Conservation (phyloP, 1,140 invertebrate genomes). For the Drosophila cardini region DNA sequence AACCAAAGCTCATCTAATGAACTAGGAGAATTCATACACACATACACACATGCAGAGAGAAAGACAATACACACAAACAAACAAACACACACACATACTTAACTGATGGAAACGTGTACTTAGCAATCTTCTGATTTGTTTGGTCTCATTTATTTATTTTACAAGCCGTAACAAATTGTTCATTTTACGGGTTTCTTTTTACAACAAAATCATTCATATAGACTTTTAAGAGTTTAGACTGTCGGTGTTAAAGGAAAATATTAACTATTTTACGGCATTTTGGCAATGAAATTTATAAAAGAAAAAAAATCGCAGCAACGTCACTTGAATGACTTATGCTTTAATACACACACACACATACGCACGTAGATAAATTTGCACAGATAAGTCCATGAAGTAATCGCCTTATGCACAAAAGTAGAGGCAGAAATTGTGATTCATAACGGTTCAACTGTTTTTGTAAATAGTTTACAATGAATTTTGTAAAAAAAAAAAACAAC, state of each 20-base stretch:
- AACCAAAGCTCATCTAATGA: conserved; percentile 41
- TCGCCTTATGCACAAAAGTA: conserved; percentile 18
- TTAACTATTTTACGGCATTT: conserved; percentile 11
- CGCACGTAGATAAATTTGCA: conserved; percentile 4
- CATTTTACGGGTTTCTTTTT: neutral
- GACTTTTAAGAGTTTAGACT: conserved; percentile 20
- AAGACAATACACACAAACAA: conserved; percentile 10
- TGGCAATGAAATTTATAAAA: conserved; percentile 20
- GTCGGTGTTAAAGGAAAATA: conserved; percentile 31
- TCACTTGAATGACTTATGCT: conserved; percentile 60
- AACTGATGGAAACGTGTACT: conserved; percentile 45
- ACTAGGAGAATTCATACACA: conserved; percentile 33
- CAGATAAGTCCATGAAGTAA: conserved; percentile 9
- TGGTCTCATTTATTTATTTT: conserved; percentile 55
- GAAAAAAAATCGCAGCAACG: conserved; percentile 32
- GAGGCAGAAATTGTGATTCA: conserved; percentile 48
- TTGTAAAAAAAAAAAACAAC: conserved; percentile 6
- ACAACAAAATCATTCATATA: conserved; percentile 15
- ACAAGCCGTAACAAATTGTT: conserved; percentile 1
- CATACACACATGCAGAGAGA: conserved; percentile 5
- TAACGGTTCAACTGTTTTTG: conserved; percentile 44
- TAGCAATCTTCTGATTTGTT: conserved; percentile 40
- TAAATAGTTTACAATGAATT: conserved; percentile 40
- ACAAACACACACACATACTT: conserved; percentile 33
- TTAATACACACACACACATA: conserved; percentile 41